phyloP scores from a whole-genome alignment of 1,140 invertebrate species.

The Monochamus saltuarius region DNA sequence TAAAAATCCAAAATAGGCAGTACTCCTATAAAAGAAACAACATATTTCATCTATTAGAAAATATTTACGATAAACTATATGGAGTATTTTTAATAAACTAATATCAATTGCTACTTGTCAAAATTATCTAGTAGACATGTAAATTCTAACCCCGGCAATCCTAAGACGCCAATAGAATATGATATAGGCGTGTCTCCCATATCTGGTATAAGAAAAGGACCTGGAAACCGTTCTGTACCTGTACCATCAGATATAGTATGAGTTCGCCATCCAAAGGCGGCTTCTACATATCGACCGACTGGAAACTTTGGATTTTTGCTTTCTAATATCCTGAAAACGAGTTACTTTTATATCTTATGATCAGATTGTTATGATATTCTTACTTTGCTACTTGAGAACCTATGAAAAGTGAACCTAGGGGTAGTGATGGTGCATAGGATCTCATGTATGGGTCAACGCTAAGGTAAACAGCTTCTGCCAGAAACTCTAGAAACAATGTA shows the following conservation, averaged over 20 bases:
- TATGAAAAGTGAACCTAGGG: slow-evolving; percentile 16
- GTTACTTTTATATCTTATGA: slow-evolving; percentile 12
- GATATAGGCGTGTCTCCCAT: slow-evolving; percentile 54
- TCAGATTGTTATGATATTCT: slow-evolving; percentile 17
- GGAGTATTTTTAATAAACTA: too few relatives aligned
- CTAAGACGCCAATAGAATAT: slow-evolving; percentile 35
- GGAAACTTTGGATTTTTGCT: slow-evolving; percentile 55
- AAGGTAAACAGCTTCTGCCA: slow-evolving; percentile 65
- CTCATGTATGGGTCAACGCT: slow-evolving; percentile 75
- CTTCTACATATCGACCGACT: slow-evolving; percentile 53
- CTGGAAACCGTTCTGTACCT: not conserved
- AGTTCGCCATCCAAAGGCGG: slow-evolving; percentile 58
- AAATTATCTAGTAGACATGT: too few relatives aligned
- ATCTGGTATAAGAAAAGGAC: slow-evolving; percentile 45
- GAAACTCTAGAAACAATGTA: slow-evolving; percentile 54
- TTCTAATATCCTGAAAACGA: slow-evolving; percentile 48
- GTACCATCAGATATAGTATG: slow-evolving; percentile 51
- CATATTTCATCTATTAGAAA: not conserved
- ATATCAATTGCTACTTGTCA: too few relatives aligned
- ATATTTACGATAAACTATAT: too few relatives aligned
- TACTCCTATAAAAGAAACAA: slow-evolving; percentile 42
- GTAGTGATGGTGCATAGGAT: slow-evolving; percentile 49
- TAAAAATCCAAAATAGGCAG: slow-evolving; percentile 71
- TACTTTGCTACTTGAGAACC: slow-evolving; percentile 28
- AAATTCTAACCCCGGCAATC: slow-evolving; percentile 28